Percentiles rank a stretch among this genome's conserved stretches.
Evolutionary conservation across 2,113 vertebrate species (phyloP).

Genomic region (Tricholaema leucomelas): DNA sequence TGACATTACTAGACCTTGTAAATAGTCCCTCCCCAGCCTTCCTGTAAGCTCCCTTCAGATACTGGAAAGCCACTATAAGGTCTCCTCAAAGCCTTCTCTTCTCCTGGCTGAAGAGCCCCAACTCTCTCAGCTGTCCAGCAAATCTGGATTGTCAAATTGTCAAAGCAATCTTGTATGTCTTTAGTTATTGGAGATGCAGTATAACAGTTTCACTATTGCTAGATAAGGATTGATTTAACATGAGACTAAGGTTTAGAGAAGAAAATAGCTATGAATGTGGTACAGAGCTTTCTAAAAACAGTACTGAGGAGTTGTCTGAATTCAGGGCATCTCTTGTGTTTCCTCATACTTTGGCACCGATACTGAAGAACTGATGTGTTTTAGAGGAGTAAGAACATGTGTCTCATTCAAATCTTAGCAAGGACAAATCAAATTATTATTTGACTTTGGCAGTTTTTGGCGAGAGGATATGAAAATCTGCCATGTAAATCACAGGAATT

Average conservation of each 20-base stretch:
- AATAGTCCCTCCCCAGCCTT: too few relatives aligned
- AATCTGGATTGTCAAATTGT: too few relatives aligned
- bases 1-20: too few relatives aligned
- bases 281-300: not conserved
- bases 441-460: not conserved
- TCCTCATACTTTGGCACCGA: not conserved
- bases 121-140: too few relatives aligned
- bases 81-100: too few relatives aligned
- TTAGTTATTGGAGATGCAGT: not conserved
- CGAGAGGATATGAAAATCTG: not conserved
- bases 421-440: not conserved
- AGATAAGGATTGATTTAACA: not conserved
- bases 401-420: not conserved
- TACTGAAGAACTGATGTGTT: not conserved
- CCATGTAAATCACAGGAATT: not conserved
- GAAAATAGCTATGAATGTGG: not conserved
- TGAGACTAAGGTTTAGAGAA: not conserved
- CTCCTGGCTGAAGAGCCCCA: too few relatives aligned
- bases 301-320: not conserved
- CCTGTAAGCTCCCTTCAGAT: too few relatives aligned
- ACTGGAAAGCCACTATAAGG: too few relatives aligned
- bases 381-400: not conserved
- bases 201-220: not conserved
- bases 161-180: not conserved
- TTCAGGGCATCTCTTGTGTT: not conserved